Evolutionary conservation across 2,888 invertebrate species (phyloP).

Genomic region (Chironomus tentans): DNA sequence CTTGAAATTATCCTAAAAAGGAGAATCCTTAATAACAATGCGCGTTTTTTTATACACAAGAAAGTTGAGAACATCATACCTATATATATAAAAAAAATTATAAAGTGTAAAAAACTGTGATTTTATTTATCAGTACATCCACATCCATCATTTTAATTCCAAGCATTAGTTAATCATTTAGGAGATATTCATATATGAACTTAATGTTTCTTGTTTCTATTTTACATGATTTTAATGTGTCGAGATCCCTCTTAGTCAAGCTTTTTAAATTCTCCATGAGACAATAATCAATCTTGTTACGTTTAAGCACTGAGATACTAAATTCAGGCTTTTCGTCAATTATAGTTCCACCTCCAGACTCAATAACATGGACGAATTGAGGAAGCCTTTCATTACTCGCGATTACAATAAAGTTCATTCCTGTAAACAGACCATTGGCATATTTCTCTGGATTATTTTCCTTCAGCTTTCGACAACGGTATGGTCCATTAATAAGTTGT

Average conservation of each 20-base stretch:
- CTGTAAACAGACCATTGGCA: background rate
- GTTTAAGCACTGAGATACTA: background rate
- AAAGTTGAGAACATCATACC: too few relatives aligned
- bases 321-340: background rate
- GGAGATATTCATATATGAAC: background rate
- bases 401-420: background rate
- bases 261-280: background rate
- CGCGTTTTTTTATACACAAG: background rate
- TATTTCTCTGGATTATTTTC: background rate
- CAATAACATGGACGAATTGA: background rate
- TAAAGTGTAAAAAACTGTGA: background rate
- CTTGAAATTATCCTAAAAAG: conserved; percentile 41
- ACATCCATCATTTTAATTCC: too few relatives aligned
- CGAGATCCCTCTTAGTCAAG: background rate
- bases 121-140: too few relatives aligned
- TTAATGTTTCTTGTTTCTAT: background rate
- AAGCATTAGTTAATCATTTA: background rate
- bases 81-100: background rate
- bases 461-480: background rate
- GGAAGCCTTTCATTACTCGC: background rate
- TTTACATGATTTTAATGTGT: background rate
- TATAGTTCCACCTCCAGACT: background rate
- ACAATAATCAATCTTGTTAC: background rate
- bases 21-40: background rate
- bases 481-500: background rate